Evolutionary conservation across 2,797 vertebrate species (phyloP).

Genomic region (Trematomus bernacchii): DNA sequence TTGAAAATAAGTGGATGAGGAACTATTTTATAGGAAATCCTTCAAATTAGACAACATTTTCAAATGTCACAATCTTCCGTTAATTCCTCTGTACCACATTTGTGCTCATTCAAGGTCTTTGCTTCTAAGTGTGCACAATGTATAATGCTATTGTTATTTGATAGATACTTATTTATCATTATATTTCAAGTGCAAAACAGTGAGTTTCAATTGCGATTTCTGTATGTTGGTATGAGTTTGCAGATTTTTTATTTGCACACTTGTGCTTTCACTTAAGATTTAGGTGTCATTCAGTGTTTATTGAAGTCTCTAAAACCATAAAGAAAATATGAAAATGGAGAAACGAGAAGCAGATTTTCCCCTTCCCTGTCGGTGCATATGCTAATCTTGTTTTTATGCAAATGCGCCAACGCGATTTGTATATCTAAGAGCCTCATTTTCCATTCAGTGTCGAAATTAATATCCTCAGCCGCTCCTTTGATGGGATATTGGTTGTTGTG

Average conservation of each 20-base stretch:
- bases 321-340: constrained; percentile 12
- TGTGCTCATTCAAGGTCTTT: background rate
- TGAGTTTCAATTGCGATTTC: constrained; percentile 1
- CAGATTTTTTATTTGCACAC: background rate
- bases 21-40: background rate
- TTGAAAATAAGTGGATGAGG: background rate
- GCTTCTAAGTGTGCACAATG: background rate
- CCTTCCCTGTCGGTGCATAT: constrained; percentile 77
- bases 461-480: constrained; percentile 81
- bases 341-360: constrained; percentile 62
- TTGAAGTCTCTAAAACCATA: constrained; percentile 38
- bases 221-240: background rate
- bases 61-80: background rate
- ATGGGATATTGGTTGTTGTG: constrained; percentile 81
- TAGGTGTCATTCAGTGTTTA: constrained; percentile 56
- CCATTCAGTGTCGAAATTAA: constrained; percentile 82
- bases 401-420: constrained; percentile 81
- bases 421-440: constrained; percentile 83
- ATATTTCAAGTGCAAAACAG: background rate
- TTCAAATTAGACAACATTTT: background rate
- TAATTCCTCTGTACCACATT: background rate
- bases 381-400: constrained; percentile 86
- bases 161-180: background rate
- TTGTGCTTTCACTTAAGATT: constrained; percentile 24
- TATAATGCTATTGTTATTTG: background rate